Evolutionary conservation across 2,888 invertebrate genomes (phyloP).

Genomic region (Tanaodytes sp.): DNA sequence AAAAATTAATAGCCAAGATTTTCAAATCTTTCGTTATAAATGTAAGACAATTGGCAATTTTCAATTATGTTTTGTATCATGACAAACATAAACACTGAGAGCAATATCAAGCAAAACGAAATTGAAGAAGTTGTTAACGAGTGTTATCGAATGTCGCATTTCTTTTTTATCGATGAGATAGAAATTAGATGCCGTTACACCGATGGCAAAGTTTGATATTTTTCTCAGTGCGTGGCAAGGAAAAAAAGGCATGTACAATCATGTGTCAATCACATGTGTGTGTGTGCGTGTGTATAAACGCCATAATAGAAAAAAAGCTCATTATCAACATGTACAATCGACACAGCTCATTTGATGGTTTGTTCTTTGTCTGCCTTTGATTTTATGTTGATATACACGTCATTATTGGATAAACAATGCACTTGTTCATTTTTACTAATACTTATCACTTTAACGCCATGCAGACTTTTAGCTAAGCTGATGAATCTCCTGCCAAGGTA

Average conservation of each 20-base stretch:
- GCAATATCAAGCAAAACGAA: neutral
- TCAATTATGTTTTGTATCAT: too few species aligned
- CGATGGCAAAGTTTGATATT: slow-evolving; percentile 6
- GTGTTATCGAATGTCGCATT: too few species aligned
- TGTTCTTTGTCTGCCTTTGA: slow-evolving; percentile 57
- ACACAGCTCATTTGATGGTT: slow-evolving; percentile 51
- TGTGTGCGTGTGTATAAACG: slow-evolving; percentile 48
- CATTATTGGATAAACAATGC: slow-evolving; percentile 59
- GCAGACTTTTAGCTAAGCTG: slow-evolving; percentile 91
- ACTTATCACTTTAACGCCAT: slow-evolving; percentile 72
- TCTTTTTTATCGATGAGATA: neutral
- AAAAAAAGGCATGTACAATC: slow-evolving; percentile 40
- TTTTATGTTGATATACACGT: slow-evolving; percentile 56
- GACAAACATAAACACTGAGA: too few species aligned
- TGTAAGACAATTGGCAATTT: too few species aligned
- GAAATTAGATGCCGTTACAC: too few species aligned
- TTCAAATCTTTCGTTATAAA: too few species aligned
- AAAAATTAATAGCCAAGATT: too few species aligned
- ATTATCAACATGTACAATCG: slow-evolving; percentile 42
- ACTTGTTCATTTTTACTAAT: slow-evolving; percentile 71
- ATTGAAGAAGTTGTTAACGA: too few species aligned
- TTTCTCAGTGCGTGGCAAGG: slow-evolving; percentile 37
- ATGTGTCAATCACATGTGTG: too few species aligned
- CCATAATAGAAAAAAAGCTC: slow-evolving; percentile 43
- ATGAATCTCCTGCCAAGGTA: slow-evolving; percentile 96